Percentiles rank a stretch among this genome's conserved stretches.
Evolutionary conservation across 2,888 invertebrate genomes (phyloP).

Genomic region (Zeuzera pyrina): DNA sequence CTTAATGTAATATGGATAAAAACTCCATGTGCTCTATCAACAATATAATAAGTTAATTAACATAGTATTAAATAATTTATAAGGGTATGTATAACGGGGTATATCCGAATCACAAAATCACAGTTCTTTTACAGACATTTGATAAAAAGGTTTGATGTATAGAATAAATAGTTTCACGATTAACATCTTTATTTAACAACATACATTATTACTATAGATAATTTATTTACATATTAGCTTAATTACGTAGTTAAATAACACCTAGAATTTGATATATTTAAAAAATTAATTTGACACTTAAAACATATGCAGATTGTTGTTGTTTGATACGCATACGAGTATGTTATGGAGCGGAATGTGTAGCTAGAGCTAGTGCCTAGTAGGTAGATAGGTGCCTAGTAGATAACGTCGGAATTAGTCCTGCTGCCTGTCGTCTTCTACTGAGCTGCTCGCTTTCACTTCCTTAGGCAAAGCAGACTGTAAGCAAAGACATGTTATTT

Average conservation of each 20-base stretch:
- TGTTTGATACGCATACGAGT: slow-evolving; percentile 19
- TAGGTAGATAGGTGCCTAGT: slow-evolving; percentile 10
- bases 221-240: slow-evolving; percentile 61
- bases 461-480: slow-evolving; percentile 61
- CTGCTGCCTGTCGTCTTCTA: slow-evolving; percentile 60
- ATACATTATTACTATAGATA: slow-evolving; percentile 29
- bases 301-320: slow-evolving; percentile 21
- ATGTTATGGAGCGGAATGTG: slow-evolving; percentile 36
- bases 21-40: slow-evolving; percentile 11
- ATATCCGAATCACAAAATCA: slow-evolving; percentile 24
- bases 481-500: slow-evolving; percentile 20
- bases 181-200: slow-evolving; percentile 27
- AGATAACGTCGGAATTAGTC: slow-evolving; percentile 35
- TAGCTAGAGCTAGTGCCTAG: slow-evolving; percentile 27
- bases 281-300: slow-evolving; percentile 31
- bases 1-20: slow-evolving; percentile 41
- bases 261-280: slow-evolving; percentile 43
- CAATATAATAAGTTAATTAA: too few species aligned
- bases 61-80: too few species aligned
- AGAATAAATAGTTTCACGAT: too few species aligned
- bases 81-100: slow-evolving; percentile 1
- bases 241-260: slow-evolving; percentile 41
- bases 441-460: slow-evolving; percentile 52
- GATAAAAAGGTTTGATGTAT: slow-evolving; percentile 6
- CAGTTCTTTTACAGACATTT: slow-evolving; percentile 19